Base-by-base conservation (phyloP, 2,113 vertebrate genomes). In the Poeciliopsis retropinna region DNA sequence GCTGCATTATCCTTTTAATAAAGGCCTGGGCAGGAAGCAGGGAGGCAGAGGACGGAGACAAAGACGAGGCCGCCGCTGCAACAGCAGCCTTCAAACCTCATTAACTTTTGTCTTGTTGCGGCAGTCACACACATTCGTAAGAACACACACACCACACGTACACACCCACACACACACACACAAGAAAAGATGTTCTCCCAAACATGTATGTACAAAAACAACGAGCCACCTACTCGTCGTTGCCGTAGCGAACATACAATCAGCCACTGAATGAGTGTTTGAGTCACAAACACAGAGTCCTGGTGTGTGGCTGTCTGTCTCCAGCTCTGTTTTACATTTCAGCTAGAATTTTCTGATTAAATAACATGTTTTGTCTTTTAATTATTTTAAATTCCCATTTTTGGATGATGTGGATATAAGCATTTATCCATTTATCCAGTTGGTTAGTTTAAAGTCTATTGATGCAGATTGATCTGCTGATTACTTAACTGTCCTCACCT, bases 61-160 rank as follows among this genome's bases (percentile, higher is more conserved):
- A 93, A 92, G 89, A 84, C 80, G 30, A 90, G 91, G 89, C 87
- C 63, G 73, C 82, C 61, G 75, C 91, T 91, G 88, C 91, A 78
- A 92, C 89, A 83, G 87, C 88, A 91, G 90, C 89, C 92, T 92
- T 94, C 90, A 93, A 90, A 93, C 86, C 89, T 94, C 92, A 93
- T 95, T 92, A 93, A 93, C 91, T 93, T 93, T 91, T 93, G 93
- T 94, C 89, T 94, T 89, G 91, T 92, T 91, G 92, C 76, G 57
- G 82, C 90, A 89, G 80, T 72, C 67, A 51, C 27, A 32, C 72
- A 27, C 70, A 5, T 17, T 10, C 72, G 44, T 70, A 28, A 70
- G 15, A 76, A 51, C 30, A 31, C 70, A 17, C 73, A 31, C 68
- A 68, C 32, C 30, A 31, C 70, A 17, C 73, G 29, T 66, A 68